phyloP scores from a whole-genome alignment of 2,888 invertebrate species.

The Scaptomyza parva region DNA sequence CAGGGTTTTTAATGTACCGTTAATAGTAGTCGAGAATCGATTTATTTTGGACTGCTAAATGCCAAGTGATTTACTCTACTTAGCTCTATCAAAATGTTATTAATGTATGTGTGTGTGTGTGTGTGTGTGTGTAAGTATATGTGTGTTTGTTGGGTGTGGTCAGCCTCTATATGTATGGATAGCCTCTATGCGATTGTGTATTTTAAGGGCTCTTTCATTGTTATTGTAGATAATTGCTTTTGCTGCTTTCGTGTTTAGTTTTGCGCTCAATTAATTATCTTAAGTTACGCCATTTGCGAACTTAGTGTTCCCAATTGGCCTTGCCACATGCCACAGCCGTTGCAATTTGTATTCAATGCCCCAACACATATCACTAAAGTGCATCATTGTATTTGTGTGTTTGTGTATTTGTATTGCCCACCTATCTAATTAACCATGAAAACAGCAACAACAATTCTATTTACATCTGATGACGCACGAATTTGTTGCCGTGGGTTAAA shows the following conservation, averaged over 20 bases:
- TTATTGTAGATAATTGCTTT: slow-evolving; percentile 78
- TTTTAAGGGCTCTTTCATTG: slow-evolving; percentile 27
- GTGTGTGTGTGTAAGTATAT: slow-evolving; percentile 13
- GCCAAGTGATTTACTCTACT: slow-evolving; percentile 68
- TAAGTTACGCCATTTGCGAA: slow-evolving; percentile 73
- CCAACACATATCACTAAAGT: slow-evolving; percentile 43
- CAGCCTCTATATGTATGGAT: slow-evolving; percentile 16
- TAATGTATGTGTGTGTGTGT: slow-evolving; percentile 3
- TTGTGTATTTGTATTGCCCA: slow-evolving; percentile 7
- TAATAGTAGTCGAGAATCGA: slow-evolving; percentile 75
- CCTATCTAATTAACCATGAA: slow-evolving; percentile 35
- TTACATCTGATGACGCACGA: slow-evolving; percentile 1
- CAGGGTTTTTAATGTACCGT: slow-evolving; percentile 75
- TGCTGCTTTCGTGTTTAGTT: slow-evolving; percentile 71
- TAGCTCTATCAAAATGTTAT: slow-evolving; percentile 21
- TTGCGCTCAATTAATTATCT: slow-evolving; percentile 79
- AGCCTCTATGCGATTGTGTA: slow-evolving; percentile 13
- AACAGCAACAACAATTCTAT: slow-evolving; percentile 1
- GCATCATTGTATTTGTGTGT: slow-evolving; percentile 23
- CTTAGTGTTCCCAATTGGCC: slow-evolving; percentile 61
- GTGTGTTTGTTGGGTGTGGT: slow-evolving; percentile 23
- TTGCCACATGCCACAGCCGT: slow-evolving; percentile 45
- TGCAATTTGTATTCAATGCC: slow-evolving; percentile 69
- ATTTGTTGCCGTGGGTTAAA: not conserved
- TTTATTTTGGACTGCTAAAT: slow-evolving; percentile 74